Conservation (phyloP, 35 echinoderm and acorn worm species). For the Apostichopus californicus region DNA sequence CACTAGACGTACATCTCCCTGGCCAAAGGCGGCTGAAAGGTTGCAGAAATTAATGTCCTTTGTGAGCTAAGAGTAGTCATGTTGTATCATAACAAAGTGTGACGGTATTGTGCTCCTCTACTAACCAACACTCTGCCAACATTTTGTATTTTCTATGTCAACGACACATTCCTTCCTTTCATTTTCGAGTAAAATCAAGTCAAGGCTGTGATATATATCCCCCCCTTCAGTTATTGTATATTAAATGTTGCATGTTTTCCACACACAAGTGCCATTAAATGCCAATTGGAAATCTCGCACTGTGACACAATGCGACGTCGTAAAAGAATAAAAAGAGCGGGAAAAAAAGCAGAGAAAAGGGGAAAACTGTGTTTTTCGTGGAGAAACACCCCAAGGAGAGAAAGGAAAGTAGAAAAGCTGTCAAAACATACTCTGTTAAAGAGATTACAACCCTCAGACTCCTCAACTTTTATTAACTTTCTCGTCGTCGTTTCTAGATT, state of each 20-base stretch:
- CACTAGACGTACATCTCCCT: no score
- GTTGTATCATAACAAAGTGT: no score
- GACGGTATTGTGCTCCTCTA: no score
- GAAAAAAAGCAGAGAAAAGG: no score
- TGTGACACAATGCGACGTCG: not conserved
- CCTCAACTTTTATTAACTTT: constrained; percentile 20
- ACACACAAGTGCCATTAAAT: not conserved
- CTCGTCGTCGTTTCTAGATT: not conserved
- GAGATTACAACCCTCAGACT: constrained; percentile 21
- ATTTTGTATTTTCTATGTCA: no score
- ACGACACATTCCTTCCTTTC: no score
- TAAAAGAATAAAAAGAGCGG: not conserved
- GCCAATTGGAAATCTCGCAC: not conserved
- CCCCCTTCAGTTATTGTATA: not conserved
- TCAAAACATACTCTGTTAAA: constrained; percentile 38
- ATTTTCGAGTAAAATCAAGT: no score
- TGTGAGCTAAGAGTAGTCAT: no score
- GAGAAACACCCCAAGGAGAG: constrained; percentile 8
- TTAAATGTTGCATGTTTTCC: not conserved
- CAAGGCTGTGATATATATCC: no score
- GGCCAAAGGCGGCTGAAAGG: no score
- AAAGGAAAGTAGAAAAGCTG: constrained; percentile 30
- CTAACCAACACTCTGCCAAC: no score
- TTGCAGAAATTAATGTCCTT: no score
- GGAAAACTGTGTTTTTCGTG: not conserved